Conservation (phyloP, 2,797 vertebrate genomes). For the Lepus townsendii region DNA sequence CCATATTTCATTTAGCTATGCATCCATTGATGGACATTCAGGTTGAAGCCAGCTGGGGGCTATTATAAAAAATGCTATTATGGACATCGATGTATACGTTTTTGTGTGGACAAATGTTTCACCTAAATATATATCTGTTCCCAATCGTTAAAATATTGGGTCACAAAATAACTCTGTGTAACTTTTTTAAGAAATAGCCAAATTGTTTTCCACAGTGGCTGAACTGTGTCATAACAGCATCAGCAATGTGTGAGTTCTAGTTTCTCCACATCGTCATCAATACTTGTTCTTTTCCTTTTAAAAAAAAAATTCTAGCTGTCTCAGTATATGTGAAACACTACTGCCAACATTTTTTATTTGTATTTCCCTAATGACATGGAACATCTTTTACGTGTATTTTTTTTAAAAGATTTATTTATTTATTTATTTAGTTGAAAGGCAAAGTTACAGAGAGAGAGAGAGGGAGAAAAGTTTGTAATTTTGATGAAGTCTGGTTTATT, state of each 20-base stretch:
- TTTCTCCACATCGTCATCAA: constrained; percentile 29
- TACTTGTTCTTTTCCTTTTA: not conserved
- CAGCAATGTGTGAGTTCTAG: not conserved
- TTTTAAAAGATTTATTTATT: not conserved
- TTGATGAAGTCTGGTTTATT: constrained; percentile 11
- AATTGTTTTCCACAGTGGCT: not conserved
- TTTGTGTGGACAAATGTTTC: not conserved
- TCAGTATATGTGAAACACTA: not conserved
- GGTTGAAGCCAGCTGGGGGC: not conserved
- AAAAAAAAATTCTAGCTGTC: not conserved
- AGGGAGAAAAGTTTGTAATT: not conserved
- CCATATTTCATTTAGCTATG: not conserved
- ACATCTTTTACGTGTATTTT: not conserved
- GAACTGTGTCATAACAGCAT: not conserved
- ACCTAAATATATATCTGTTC: not conserved
- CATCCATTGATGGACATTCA: not conserved
- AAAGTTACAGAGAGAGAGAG: not conserved
- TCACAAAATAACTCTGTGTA: not conserved
- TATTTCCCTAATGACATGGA: not conserved
- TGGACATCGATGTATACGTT: not conserved
- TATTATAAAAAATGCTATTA: not conserved
- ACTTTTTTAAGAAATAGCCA: not conserved
- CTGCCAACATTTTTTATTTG: not conserved
- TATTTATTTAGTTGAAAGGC: no score
- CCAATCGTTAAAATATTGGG: not conserved